Evolutionary conservation across 1,140 invertebrate species (phyloP), one percentile per base, ranked within the genome.

Genomic region (Eupristina koningsbergeri): DNA sequence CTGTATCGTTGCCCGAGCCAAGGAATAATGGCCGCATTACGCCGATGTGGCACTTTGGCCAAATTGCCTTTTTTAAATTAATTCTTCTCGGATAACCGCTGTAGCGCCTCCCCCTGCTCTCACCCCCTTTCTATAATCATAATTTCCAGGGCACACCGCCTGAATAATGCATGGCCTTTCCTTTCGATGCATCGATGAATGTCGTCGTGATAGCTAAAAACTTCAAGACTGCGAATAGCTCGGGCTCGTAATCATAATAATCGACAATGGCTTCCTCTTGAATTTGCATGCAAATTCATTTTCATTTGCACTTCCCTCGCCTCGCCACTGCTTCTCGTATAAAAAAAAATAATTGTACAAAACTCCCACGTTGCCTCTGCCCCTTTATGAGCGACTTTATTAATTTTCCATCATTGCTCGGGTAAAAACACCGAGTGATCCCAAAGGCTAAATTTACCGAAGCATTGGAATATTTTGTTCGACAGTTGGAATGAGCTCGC

Each of bases 141-240:
- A 36, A 17, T 41, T n/a, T 8, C 67, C 67, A 41, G 17, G n/a
- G 67, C 13, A 9, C 29, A 3, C 9, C 36, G 19, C 67, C n/a
- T 71, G 67, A 71, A 71, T 71, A 41, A 71, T 71, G 67, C 36
- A 71, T 26, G 67, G 6, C 5, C 29, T n/a, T n/a, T n/a, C n/a
- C 13, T 15, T 34, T 1, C 3, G 34, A 29, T 34, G 1, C 31
- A 15, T 26, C 53, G 53, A 58, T 26, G 9, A 26, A 58, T 58
- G 19, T 58, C 26, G 9, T 58, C 34, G 61, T 19, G 61, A 15
- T 34, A 17, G 17, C 61, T 29, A 31, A 64, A 29, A 64, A 34
- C 34, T 34, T 0, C 29, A 64, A 15, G 15, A 64, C 17, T 15
- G n/a, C 8, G 61, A 13, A 58, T 26, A 58, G 26, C 26, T 1